Evolutionary conservation across 2,888 invertebrate genomes (phyloP), one percentile per base, ranked within the genome.

Genomic region (Halictus ligatus): DNA sequence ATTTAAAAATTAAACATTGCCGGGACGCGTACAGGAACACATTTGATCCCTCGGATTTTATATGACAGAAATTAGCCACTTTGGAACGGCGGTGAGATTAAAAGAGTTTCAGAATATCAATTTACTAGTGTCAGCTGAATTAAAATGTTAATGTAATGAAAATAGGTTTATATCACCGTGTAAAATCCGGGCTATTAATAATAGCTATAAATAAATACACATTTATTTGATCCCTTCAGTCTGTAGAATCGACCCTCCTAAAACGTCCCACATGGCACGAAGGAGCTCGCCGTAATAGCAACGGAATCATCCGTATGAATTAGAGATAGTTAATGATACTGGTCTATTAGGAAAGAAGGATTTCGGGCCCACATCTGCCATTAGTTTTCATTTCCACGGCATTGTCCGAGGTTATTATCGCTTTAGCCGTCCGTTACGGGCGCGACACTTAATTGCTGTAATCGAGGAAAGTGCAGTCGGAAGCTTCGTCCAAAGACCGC

Each of bases 351-450:
- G 64, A 77, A 25, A 46, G 50, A 48, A 75, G 40, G 74, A 74
- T 79, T 74, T 74, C 43, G 29, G 10, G 25, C 87, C 83, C 85
- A 78, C 87, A 87, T 85, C 29, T 8, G 54, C 40, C 84, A 77
- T 83, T 81, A 60, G 50, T 86, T 86, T 78, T 80, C 73, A 83
- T 86, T 81, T 83, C 29, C 69, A 58, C n/a, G 18, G 18, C 5
- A 64, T 21, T 64, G 13, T n/a, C 77, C n/a, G 60, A 35, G 43
- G 29, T 29, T 69, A 12, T 77, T 77, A 64, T 74, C 48, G 58
- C 81, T 81, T 67, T 35, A 67, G 8, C 35, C 67, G 18, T 35
- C 67, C 35, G 67, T 67, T 67, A 67, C 29, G 67, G 67, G 29
- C 35, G 35, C 67, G 35, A 29, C 18, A 29, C 15, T 67, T 67